Conservation (phyloP, 2,113 vertebrate species). For the Clarias magur region DNA sequence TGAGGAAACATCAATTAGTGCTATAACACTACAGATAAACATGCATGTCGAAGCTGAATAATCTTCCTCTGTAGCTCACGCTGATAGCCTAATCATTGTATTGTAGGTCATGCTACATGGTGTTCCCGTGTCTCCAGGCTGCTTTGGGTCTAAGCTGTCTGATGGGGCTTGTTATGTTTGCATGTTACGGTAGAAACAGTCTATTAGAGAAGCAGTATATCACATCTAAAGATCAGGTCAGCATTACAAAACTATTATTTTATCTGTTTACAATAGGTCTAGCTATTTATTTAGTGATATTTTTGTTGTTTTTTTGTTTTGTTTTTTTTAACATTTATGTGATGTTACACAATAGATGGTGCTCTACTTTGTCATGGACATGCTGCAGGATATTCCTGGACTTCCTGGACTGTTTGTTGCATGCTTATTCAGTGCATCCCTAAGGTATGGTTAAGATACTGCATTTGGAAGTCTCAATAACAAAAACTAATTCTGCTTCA, state of each 20-base stretch:
- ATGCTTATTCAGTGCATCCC: conserved; percentile 91
- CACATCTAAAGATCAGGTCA: conserved; percentile 74
- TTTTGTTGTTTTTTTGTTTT: neutral
- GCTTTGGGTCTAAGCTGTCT: conserved; percentile 83
- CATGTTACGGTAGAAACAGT: conserved; percentile 76
- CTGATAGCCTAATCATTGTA: neutral
- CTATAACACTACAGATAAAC: neutral
- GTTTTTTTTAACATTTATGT: neutral
- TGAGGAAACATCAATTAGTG: conserved; percentile 60
- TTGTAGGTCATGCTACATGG: conserved; percentile 89
- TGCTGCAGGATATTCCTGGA: conserved; percentile 81
- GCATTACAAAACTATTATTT: neutral
- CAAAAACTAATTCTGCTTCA: neutral
- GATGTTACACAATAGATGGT: conserved; percentile 76
- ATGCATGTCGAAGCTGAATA: neutral
- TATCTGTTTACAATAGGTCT: neutral
- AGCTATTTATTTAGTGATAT: neutral
- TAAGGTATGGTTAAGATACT: conserved; percentile 75
- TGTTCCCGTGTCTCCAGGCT: conserved; percentile 90
- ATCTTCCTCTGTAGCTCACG: neutral
- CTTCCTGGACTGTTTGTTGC: conserved; percentile 92
- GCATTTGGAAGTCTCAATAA: neutral
- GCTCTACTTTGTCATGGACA: conserved; percentile 93
- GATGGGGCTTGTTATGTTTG: conserved; percentile 90
- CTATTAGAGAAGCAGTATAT: conserved; percentile 60